Conservation (phyloP, 2,113 vertebrate species). For the Oreochromis tanganicae region DNA sequence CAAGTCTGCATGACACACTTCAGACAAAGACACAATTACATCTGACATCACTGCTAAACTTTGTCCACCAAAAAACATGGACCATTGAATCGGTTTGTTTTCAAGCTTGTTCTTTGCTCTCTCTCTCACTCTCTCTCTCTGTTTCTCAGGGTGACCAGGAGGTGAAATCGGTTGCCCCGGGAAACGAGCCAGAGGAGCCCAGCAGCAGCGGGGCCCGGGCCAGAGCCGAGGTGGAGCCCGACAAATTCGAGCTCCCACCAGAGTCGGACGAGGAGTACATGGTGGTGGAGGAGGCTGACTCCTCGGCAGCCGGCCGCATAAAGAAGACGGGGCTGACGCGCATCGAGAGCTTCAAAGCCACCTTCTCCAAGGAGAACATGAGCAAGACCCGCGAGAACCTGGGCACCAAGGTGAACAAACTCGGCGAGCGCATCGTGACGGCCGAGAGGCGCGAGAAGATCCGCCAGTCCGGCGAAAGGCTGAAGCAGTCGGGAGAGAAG, state of each 20-base stretch:
- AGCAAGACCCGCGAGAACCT: constrained; percentile 91
- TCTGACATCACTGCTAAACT: background rate
- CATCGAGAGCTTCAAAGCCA: constrained; percentile 92
- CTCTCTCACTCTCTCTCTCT: background rate
- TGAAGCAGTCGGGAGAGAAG: constrained; percentile 81
- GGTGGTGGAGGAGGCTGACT: constrained; percentile 80
- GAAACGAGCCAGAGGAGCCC: constrained; percentile 64
- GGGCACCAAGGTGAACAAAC: constrained; percentile 85
- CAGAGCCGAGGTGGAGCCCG: constrained; percentile 66
- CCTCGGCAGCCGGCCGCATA: constrained; percentile 73
- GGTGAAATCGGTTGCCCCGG: constrained; percentile 75
- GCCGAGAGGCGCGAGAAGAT: constrained; percentile 91
- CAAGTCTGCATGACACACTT: background rate
- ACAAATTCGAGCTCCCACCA: constrained; percentile 75
- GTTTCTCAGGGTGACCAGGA: constrained; percentile 80
- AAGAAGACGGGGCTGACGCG: constrained; percentile 88
- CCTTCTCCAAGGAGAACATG: constrained; percentile 93
- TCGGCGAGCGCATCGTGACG: constrained; percentile 90
- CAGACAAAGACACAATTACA: background rate
- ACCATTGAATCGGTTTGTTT: background rate
- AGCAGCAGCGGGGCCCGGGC: constrained; percentile 37
- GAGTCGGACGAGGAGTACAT: constrained; percentile 96
- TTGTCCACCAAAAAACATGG: background rate
- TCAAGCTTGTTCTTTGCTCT: background rate
- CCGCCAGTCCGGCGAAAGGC: constrained; percentile 85